Base-by-base conservation (phyloP, 1,140 invertebrate species). In the Chironomus tepperi region DNA sequence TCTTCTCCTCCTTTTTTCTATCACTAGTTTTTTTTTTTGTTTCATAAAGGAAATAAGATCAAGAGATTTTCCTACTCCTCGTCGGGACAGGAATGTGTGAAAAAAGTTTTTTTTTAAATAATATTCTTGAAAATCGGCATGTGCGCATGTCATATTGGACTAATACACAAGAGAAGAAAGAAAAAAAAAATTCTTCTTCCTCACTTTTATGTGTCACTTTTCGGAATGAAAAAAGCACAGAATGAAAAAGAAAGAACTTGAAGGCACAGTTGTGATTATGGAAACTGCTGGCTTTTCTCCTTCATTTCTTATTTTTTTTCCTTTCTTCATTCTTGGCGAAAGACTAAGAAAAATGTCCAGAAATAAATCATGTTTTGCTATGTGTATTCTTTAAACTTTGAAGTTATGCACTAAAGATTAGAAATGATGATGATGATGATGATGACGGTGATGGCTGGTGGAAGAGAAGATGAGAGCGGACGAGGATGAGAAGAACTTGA, bases 341-440 rank as follows among this genome's bases (percentile, higher is more conserved):
- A 47, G 43, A 47, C 8, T 15, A 8, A 47, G 43, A 47, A 15
- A 15, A 57, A 57, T 57, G 47, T 57, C 47, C 47, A 57, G 47
- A 57, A 57, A 57, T 57, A 57, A 57, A 57, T 57, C 47, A 57
- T 57, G 47, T 57, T 57, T n/a, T 15, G 47, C n/a, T 57, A 57
- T 57, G 47, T 57, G 3, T n/a, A 57, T n/a, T 57, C 47, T 9
- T 57, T 34, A 34, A 34, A 34, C 24, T 34, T 57, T n/a, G 8
- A n/a, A n/a, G 47, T 57, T 57, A 15, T 57, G 10, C 47, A 57
- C 47, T 57, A 57, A 57, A 57, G 47, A 57, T 57, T 57, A 34
- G 5, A 34, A n/a, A 57, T 57, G 47, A 57, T 57, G 47, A 57
- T 57, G 12, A 57, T 3, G 47, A 57, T 57, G 47, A 57, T 57